These are phyloP conservation scores for Hymenochirus boettgeri DNA, from an alignment of 2,113 vertebrate species.

Conservation along the genomic window DNA sequence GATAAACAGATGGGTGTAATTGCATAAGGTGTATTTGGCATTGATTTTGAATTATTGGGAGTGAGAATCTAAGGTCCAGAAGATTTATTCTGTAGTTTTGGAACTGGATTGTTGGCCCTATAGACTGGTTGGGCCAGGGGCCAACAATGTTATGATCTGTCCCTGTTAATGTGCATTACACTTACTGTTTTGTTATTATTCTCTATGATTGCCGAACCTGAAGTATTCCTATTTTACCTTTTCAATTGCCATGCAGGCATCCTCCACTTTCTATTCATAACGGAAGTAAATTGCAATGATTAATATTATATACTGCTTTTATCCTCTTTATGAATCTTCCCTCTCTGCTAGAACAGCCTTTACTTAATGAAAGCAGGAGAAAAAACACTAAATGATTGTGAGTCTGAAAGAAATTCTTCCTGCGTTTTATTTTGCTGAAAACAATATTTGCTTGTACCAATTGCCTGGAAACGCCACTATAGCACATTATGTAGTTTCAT, in stretches of 20 bases:
- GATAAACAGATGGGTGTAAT: too few relatives aligned
- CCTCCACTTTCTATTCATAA: background rate
- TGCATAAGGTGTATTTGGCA: too few relatives aligned
- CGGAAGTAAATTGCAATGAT: background rate
- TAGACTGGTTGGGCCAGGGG: too few relatives aligned
- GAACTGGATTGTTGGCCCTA: too few relatives aligned
- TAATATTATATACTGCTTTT: background rate
- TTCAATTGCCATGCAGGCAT: background rate
- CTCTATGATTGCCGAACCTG: background rate
- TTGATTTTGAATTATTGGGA: too few relatives aligned
- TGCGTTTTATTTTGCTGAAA: slow-evolving; percentile 45
- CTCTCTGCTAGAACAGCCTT: background rate
- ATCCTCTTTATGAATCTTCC: background rate
- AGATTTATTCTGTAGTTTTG: too few relatives aligned
- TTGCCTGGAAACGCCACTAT: slow-evolving; percentile 46
- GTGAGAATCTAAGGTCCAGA: too few relatives aligned
- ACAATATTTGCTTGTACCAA: background rate
- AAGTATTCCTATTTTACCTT: background rate
- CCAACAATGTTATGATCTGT: too few relatives aligned
- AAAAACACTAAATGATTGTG: slow-evolving; percentile 20
- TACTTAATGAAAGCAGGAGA: slow-evolving; percentile 36
- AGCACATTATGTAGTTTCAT: slow-evolving; percentile 48
- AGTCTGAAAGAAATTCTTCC: slow-evolving; percentile 29
- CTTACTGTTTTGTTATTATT: background rate
- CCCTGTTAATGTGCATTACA: background rate